Evolutionary conservation across 2,888 invertebrate genomes (phyloP), one percentile per base, ranked within the genome.

Genomic region (Ametastegia equiseti): DNA sequence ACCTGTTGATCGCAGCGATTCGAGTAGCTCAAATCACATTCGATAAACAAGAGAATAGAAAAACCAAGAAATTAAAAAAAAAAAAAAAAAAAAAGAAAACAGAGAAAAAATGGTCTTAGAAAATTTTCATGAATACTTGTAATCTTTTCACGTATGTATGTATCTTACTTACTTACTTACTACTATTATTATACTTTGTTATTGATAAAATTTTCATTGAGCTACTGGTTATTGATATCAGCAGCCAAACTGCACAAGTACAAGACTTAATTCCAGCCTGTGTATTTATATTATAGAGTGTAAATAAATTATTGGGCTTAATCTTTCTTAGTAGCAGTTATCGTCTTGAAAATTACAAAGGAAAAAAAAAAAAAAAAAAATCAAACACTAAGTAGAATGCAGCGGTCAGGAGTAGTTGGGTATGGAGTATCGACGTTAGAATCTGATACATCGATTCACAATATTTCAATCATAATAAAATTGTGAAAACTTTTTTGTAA

Each of bases 221-320:
- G n/a, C 50, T 54, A 50, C 50, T 73, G 23, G 23, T 77, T 57
- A 77, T 39, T 42, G 33, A 75, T 75, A 19, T 60, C 15, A 30
- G 45, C 45, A 78, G 42, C 57, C 63, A 60, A 60, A 78, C 78
- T 50, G 63, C 60, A 50, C 60, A 60, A 78, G 78, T 78, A 60
- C 60, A 60, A 78, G 78, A 78, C 78, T 78, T 60, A 60, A 78
- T 78, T 78, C 78, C 78, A 78, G 78, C 78, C 78, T 78, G 15
- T 78, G 54, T 78, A 60, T 78, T 78, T 78, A 57, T 78, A 60
- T 78, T 78, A 42, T 78, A 60, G 63, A 78, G 60, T 60, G 78
- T 78, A 78, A 78, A 78, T 78, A 78, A 78, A 60, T 60, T 60
- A 78, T 78, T 78, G 78, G 60, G 60, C 57, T 78, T 60, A n/a